Conservation (phyloP, 2,113 vertebrate species). For the Ceyx margarethae region DNA sequence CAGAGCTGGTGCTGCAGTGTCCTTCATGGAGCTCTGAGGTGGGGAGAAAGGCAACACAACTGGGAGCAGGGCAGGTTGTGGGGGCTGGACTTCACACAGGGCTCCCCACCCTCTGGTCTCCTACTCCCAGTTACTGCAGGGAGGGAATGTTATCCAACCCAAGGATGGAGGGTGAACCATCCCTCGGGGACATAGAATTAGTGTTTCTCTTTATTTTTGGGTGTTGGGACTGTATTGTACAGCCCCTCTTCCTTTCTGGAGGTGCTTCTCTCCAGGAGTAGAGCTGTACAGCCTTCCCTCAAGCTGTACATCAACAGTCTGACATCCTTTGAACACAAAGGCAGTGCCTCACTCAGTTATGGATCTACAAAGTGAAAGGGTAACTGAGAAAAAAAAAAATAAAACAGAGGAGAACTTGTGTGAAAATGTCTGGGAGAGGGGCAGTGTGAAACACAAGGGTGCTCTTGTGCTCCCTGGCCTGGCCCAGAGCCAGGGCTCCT, state of each 20-base stretch:
- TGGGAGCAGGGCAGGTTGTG: not conserved
- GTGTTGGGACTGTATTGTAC: not conserved
- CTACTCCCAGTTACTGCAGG: not conserved
- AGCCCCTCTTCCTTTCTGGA: not conserved
- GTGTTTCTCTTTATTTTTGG: not conserved
- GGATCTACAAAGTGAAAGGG: not conserved
- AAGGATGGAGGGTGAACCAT: not conserved
- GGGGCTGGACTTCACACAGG: not conserved
- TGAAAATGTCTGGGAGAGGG: not conserved
- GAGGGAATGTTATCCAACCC: not conserved
- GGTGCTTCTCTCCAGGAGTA: not conserved
- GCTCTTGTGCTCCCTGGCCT: not conserved
- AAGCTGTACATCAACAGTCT: not conserved
- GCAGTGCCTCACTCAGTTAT: not conserved
- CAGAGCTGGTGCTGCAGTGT: fast-evolving
- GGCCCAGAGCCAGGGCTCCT: not conserved
- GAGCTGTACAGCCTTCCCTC: not conserved
- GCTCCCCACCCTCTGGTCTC: fast-evolving
- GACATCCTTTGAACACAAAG: not conserved
- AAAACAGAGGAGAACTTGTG: not conserved
- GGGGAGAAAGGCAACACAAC: not conserved
- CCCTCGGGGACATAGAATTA: fast-evolving
- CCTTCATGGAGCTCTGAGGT: fast-evolving
- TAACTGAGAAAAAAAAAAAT: not conserved
- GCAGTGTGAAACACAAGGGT: not conserved